These are phyloP conservation scores for Pandemis corylana DNA, from an alignment of 2,888 invertebrate species.

Conservation along the genomic window DNA sequence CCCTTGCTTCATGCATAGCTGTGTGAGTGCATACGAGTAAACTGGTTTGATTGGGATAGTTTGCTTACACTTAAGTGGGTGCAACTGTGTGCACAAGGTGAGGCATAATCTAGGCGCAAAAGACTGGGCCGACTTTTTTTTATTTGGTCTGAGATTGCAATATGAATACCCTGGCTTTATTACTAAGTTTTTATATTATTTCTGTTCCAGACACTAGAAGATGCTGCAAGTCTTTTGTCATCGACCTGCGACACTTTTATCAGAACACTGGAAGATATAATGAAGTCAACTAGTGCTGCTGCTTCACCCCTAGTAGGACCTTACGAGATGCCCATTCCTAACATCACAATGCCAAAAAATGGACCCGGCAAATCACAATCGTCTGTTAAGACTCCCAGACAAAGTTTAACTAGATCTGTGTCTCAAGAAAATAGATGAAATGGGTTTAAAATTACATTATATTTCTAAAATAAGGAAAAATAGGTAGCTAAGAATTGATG, in stretches of 20 bases:
- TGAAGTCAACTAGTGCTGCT: conserved; percentile 84
- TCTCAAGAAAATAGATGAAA: conserved; percentile 82
- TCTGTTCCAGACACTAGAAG: conserved; percentile 86
- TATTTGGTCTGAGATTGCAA: not conserved
- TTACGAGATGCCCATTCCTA: conserved; percentile 72
- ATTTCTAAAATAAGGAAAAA: conserved; percentile 7
- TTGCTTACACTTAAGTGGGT: too few relatives aligned
- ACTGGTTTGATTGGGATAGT: too few relatives aligned
- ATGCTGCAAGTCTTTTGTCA: conserved; percentile 89
- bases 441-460: conserved; percentile 17
- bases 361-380: conserved; percentile 53
- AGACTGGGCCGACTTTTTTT: too few relatives aligned
- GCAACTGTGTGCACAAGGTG: too few relatives aligned
- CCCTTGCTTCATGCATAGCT: too few relatives aligned
- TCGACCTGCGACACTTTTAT: conserved; percentile 94
- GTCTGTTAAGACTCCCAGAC: conserved; percentile 60
- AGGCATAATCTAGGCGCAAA: too few relatives aligned
- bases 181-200: not conserved
- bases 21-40: too few relatives aligned
- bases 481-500: conserved; percentile 3
- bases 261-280: conserved; percentile 91
- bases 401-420: conserved; percentile 68
- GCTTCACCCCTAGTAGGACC: conserved; percentile 52
- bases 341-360: conserved; percentile 48
- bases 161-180: not conserved